Percentiles rank a stretch among this genome's conserved stretches.
Conservation (phyloP, 2,113 vertebrate genomes). For the Halcyon malimbica region DNA sequence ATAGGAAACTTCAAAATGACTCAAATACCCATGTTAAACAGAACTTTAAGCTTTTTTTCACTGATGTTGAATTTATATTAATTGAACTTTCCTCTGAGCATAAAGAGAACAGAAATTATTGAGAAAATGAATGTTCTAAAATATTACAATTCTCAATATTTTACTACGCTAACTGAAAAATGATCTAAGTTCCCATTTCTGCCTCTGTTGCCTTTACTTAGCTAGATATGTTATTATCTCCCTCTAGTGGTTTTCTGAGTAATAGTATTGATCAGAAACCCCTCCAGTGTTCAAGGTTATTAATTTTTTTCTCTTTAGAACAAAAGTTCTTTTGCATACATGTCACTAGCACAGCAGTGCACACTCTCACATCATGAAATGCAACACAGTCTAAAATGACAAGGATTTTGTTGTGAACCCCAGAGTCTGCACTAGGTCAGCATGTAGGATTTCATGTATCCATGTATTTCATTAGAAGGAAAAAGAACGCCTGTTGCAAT, state of each 20-base stretch:
- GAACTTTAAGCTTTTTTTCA: background rate
- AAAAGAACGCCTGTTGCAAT: background rate
- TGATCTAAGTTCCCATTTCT: background rate
- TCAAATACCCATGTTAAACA: background rate
- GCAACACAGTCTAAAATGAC: background rate
- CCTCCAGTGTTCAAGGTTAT: background rate
- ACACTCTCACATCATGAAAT: background rate
- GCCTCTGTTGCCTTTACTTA: background rate
- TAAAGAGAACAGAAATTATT: background rate
- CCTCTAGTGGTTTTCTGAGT: constrained; percentile 68
- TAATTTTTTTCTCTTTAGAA: background rate
- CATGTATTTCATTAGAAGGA: background rate
- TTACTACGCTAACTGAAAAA: background rate
- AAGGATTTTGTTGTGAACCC: accelerated
- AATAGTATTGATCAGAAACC: background rate
- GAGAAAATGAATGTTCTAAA: background rate
- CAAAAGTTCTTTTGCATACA: background rate
- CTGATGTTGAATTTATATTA: background rate
- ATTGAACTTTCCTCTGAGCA: background rate
- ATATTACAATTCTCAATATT: background rate
- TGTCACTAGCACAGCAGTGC: background rate
- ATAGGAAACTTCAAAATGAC: background rate
- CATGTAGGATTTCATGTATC: background rate
- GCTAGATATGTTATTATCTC: constrained; percentile 57
- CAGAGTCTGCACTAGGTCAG: background rate